Base-by-base conservation (phyloP, 2,113 vertebrate genomes). In the Stegastes partitus region DNA sequence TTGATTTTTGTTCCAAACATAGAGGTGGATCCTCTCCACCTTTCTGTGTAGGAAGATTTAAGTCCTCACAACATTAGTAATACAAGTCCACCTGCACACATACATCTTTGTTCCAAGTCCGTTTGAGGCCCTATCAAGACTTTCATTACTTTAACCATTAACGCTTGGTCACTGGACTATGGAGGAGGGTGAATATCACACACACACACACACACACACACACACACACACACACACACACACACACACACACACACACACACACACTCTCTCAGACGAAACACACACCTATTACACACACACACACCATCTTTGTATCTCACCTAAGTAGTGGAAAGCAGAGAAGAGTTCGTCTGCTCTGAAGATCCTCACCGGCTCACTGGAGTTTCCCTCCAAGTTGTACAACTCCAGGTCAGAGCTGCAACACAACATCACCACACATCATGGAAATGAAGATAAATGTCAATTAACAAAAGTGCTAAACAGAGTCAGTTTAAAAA, bases 321-420 rank as follows among this genome's bases (percentile, higher is more conserved):
- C 88, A 99, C 98, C 98, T 44, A 97, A 97, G 90, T 98, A 96
- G 68, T 96, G 96, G 42, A 98, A 94, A 0, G 98, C 98, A 0
- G 98, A 99, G 90, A 99, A 99, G 26, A 98, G 96, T 83, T 97
- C 98, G 7, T 97, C 97, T 0, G 90, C 92, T 83, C 96, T 95
- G 95, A 98, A 99, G 83, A 95, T 94, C 93, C 94, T 93, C 14
- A 85, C 37, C 0, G 93, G 79, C 67, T 96, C 94, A 0, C 93
- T 97, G 19, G 95, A 92, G 11, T 96, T 97, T 70, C 92, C 86
- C 10, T 62, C 58, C 3, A 92, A 59, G 0, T 95, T 93, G 85
- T 96, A 94, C 91, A 95, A 93, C 31, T 96, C 94, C 49, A 91
- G 34, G 6, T 97, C 96, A 2, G 93, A 89, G 73, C 94, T 97